Base-by-base conservation (phyloP, 2,113 vertebrate species). In the Oenanthe melanoleuca region DNA sequence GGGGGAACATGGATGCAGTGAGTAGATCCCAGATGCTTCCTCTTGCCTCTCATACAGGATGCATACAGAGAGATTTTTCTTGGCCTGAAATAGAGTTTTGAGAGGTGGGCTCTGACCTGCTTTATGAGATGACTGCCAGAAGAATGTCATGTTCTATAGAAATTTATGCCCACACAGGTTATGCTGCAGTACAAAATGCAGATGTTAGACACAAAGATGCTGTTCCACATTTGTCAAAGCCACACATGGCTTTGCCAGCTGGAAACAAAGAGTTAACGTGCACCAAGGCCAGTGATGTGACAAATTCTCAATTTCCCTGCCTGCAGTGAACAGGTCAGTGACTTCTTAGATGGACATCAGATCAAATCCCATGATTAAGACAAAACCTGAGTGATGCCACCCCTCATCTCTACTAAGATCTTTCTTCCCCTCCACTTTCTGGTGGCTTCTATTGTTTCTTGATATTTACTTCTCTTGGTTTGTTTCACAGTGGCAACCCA, bases 231-330 rank as follows among this genome's bases (percentile, higher is more conserved):
- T 24, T 40, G 20, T 26, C 45, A 69, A 69, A 89, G 26, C 12
- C 65, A 59, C 26, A 17, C 14, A 38, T 6, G 67, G 14, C 19
- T 69, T 87, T 37, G 14, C 5, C 52, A 72, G n/a, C 42, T 5
- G 2, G 47, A 29, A 91, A 26, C 11, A 56, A 70, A 42, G 25
- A 85, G 9, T 24, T 61, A 49, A 89, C 79, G 72, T 21, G 14
- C 26, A 34, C 6, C 3, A 65, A 56, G 38, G 59, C 31, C 26
- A n/a, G 1, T 6, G n/a, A 81, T 15, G 61, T n/a, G 40, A 37
- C 11, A 71, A 85, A 28, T 20, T 38, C 2, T 28, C 0, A 28
- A 17, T 42, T 70, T 15, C 33, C 2, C 42, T 40, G 6, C 12
- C 21, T 47, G 1, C 6, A 67, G 21, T 16, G 47, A 44, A 7